A percentile compares a stretch with the other conserved stretches of the same genome.
phyloP scores from a whole-genome alignment of 1,140 invertebrate species.

The Drosophila punjabiensis region DNA sequence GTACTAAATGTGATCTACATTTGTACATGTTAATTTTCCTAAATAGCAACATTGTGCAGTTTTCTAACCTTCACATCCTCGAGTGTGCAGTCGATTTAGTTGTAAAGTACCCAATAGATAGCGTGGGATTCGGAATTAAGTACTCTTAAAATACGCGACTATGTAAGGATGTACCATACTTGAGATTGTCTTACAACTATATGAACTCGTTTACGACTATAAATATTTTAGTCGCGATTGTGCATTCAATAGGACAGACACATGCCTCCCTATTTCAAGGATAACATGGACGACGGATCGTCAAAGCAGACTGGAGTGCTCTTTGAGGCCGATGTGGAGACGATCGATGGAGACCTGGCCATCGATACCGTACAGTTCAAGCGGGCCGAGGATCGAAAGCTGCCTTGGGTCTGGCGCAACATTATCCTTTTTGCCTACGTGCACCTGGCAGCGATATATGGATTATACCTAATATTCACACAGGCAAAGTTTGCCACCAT shows the following conservation, averaged over 20 bases:
- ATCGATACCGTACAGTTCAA: conserved; percentile 78
- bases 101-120: conserved; percentile 7
- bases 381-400: conserved; percentile 79
- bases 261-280: neutral
- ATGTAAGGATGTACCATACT: neutral
- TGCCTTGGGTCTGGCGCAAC: conserved; percentile 96
- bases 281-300: neutral
- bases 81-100: neutral
- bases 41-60: neutral
- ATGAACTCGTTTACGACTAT: neutral
- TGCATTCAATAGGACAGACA: neutral
- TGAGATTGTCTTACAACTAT: neutral
- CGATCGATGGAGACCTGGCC: conserved; percentile 86
- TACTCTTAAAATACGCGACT: neutral
- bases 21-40: neutral
- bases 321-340: conserved; percentile 88
- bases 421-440: conserved; percentile 93
- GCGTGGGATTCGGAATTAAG: neutral
- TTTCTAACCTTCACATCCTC: neutral
- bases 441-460: conserved; percentile 95
- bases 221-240: conserved; percentile 5
- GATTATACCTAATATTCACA: conserved; percentile 91
- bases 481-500: conserved; percentile 91
- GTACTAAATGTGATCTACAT: neutral
- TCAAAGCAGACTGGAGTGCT: conserved; percentile 86